Evolutionary conservation across 2,888 invertebrate genomes (phyloP).

Genomic region (Osmoderma eremita): DNA sequence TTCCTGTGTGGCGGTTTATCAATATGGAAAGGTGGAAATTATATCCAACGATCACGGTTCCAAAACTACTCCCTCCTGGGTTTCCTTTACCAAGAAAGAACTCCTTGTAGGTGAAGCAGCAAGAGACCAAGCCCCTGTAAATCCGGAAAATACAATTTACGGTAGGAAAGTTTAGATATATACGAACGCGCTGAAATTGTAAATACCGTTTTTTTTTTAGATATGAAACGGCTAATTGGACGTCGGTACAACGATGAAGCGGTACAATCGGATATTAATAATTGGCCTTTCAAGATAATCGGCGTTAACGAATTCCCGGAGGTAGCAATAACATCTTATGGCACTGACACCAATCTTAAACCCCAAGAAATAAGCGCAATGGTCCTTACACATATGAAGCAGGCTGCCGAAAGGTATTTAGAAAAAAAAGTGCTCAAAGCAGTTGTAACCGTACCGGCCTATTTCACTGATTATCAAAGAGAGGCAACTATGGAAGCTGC

Average conservation of each 20-base stretch:
- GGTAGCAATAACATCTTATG: constrained; percentile 42
- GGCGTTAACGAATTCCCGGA: constrained; percentile 45
- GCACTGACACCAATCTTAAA: constrained; percentile 38
- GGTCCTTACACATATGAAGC: constrained; percentile 47
- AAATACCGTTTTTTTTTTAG: constrained; percentile 46
- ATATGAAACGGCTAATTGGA: constrained; percentile 52
- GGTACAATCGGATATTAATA: constrained; percentile 48
- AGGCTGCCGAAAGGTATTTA: constrained; percentile 43
- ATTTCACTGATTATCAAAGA: constrained; percentile 51
- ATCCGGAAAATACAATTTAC: constrained; percentile 45
- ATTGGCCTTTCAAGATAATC: constrained; percentile 48
- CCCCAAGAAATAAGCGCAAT: constrained; percentile 49
- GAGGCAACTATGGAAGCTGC: constrained; percentile 51
- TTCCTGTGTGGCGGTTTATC: constrained; percentile 45
- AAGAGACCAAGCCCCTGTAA: constrained; percentile 25
- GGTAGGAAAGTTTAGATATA: constrained; percentile 44
- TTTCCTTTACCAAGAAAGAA: constrained; percentile 40
- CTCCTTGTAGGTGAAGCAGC: constrained; percentile 43
- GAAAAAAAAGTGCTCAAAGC: constrained; percentile 46
- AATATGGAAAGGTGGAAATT: constrained; percentile 41
- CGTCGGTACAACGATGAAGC: constrained; percentile 47
- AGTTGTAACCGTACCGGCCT: constrained; percentile 54
- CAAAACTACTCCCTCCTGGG: constrained; percentile 45
- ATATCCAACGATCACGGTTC: constrained; percentile 42
- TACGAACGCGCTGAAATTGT: constrained; percentile 48